These are phyloP conservation scores for Lepidonotus clava DNA, from an alignment of 2,888 invertebrate species.

Conservation along the genomic window DNA sequence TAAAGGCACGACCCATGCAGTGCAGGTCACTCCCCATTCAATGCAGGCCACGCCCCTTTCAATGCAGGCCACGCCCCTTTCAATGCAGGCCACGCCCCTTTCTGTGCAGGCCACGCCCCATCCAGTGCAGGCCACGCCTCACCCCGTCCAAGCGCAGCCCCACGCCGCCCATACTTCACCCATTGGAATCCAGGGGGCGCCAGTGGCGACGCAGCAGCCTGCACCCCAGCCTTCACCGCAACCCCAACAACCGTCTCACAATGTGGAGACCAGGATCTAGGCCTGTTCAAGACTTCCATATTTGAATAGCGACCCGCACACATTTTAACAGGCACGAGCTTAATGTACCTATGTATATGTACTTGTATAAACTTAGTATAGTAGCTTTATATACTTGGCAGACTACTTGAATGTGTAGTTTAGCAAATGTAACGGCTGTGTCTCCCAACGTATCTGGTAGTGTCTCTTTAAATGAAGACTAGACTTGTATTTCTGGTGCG, in stretches of 20 bases:
- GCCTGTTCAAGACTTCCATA: too few relatives aligned
- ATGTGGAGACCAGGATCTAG: constrained; percentile 40
- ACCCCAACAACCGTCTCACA: constrained; percentile 6
- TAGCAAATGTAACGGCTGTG: too few relatives aligned
- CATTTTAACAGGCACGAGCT: neutral
- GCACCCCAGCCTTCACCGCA: neutral
- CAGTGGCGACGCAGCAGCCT: neutral
- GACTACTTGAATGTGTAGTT: neutral
- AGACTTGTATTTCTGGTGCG: too few relatives aligned
- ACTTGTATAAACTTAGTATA: neutral
- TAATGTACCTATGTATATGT: neutral
- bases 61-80: neutral
- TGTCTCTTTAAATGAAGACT: too few relatives aligned
- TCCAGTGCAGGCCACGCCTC: neutral
- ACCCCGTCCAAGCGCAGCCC: neutral
- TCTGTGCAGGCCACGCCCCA: neutral
- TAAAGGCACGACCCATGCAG: neutral
- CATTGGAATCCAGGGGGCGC: neutral
- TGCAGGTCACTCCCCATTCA: neutral
- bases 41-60: neutral
- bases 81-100: neutral
- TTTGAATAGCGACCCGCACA: neutral
- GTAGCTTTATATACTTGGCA: neutral
- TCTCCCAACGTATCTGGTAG: too few relatives aligned
- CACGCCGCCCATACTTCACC: neutral